Evolutionary conservation across 2,888 invertebrate species (phyloP).

Genomic region (Coelogynopora nodosa): DNA sequence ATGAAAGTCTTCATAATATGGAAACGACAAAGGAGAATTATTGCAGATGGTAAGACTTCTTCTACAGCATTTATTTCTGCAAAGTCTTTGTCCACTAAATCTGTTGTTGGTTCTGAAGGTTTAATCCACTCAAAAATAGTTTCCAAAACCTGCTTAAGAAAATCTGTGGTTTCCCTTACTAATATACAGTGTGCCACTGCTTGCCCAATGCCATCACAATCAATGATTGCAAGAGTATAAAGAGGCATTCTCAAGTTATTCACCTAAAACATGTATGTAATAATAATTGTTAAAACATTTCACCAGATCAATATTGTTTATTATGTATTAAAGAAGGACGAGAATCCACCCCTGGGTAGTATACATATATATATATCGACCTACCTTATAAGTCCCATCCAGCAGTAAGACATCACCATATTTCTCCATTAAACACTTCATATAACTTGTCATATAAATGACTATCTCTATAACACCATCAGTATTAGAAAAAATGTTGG

Average conservation of each 20-base stretch:
- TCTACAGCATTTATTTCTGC: neutral
- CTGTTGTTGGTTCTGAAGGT: neutral
- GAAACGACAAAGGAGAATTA: neutral
- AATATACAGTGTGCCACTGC: neutral
- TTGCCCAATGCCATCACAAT: neutral
- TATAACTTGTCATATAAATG: neutral
- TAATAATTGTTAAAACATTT: neutral
- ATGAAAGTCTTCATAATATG: neutral
- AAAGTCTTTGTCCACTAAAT: neutral
- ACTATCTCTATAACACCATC: too few species aligned
- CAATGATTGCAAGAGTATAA: neutral
- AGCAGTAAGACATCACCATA: neutral
- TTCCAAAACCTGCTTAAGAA: neutral
- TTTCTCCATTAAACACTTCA: neutral
- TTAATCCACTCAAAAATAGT: neutral
- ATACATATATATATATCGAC: neutral
- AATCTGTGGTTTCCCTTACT: neutral
- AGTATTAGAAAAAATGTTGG: too few species aligned
- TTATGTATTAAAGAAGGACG: too few species aligned
- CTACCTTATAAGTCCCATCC: neutral
- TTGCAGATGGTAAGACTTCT: neutral
- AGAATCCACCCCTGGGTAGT: neutral
- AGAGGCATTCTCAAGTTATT: neutral
- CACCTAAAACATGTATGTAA: neutral
- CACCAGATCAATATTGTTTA: too few species aligned